Evolutionary conservation across 1,140 invertebrate species (phyloP).

Genomic region (Heliothis virescens): DNA sequence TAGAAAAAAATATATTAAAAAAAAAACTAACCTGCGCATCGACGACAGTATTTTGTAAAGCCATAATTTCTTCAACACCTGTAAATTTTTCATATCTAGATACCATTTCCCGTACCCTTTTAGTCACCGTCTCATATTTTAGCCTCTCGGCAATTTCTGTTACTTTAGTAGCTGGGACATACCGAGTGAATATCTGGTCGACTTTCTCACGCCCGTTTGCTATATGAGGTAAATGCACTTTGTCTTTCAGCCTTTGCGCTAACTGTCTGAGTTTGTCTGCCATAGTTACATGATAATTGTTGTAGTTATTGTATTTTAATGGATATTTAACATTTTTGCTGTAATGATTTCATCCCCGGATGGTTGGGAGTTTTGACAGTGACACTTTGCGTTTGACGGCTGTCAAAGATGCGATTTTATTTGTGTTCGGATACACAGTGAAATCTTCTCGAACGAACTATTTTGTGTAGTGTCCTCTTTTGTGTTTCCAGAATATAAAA

Average conservation of each 20-base stretch:
- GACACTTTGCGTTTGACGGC: constrained; percentile 1
- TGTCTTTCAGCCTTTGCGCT: constrained; percentile 73
- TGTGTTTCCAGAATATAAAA: too few relatives aligned
- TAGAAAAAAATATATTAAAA: constrained; percentile 3
- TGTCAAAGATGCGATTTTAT: constrained; percentile 15
- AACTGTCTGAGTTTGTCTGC: constrained; percentile 76
- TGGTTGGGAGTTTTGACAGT: constrained; percentile 38
- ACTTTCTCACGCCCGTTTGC: constrained; percentile 70
- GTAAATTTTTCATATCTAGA: constrained; percentile 84
- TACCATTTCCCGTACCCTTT: constrained; percentile 75
- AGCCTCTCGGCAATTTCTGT: constrained; percentile 76
- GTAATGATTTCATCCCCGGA: constrained; percentile 66
- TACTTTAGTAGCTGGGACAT: constrained; percentile 72
- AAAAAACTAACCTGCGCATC: constrained; percentile 77
- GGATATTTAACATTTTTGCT: constrained; percentile 62
- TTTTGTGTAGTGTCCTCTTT: too few relatives aligned
- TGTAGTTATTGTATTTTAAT: constrained; percentile 54
- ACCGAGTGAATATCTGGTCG: constrained; percentile 76
- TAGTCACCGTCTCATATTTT: constrained; percentile 70
- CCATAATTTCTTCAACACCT: constrained; percentile 84
- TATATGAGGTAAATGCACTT: constrained; percentile 69
- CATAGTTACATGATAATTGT: constrained; percentile 69
- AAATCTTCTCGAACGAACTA: too few relatives aligned
- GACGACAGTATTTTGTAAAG: constrained; percentile 82
- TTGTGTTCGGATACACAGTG: constrained; percentile 22